These are phyloP conservation scores for Squalus acanthias DNA, from an alignment of 2,797 vertebrate genomes.

Conservation along the genomic window DNA sequence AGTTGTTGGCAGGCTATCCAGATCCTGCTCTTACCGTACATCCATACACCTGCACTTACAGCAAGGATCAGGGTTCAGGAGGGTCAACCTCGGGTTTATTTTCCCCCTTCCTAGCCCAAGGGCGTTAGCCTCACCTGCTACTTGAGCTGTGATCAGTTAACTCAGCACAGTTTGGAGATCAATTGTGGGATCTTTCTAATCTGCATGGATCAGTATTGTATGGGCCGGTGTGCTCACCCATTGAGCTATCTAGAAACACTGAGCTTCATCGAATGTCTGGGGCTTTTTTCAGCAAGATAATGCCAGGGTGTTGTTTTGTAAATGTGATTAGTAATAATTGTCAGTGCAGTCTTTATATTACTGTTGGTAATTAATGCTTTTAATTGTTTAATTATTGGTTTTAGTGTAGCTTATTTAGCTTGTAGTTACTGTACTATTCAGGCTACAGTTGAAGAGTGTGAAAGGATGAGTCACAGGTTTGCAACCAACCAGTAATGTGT, in stretches of 20 bases:
- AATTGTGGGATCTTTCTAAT: background rate
- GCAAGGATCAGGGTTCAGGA: too few relatives aligned
- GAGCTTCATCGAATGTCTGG: background rate
- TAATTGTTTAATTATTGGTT: background rate
- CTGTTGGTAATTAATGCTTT: background rate
- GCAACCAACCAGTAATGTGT: background rate
- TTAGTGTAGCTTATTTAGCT: background rate
- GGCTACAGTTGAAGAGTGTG: background rate
- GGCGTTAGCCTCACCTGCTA: too few relatives aligned
- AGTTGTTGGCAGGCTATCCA: too few relatives aligned
- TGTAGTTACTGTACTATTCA: background rate
- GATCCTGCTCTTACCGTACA: too few relatives aligned
- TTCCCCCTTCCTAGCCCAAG: too few relatives aligned
- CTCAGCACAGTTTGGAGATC: too few relatives aligned
- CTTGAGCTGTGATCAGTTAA: too few relatives aligned
- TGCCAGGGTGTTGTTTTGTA: background rate
- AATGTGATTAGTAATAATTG: background rate
- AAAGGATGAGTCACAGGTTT: background rate
- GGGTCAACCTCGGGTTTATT: too few relatives aligned
- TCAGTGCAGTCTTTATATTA: background rate
- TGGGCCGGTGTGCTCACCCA: too few relatives aligned
- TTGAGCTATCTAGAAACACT: background rate
- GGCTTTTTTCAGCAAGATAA: background rate
- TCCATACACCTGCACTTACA: too few relatives aligned
- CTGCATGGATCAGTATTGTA: background rate